These are phyloP conservation scores for Notodonta ziczac DNA, from an alignment of 2,888 invertebrate genomes.

Conservation along the genomic window DNA sequence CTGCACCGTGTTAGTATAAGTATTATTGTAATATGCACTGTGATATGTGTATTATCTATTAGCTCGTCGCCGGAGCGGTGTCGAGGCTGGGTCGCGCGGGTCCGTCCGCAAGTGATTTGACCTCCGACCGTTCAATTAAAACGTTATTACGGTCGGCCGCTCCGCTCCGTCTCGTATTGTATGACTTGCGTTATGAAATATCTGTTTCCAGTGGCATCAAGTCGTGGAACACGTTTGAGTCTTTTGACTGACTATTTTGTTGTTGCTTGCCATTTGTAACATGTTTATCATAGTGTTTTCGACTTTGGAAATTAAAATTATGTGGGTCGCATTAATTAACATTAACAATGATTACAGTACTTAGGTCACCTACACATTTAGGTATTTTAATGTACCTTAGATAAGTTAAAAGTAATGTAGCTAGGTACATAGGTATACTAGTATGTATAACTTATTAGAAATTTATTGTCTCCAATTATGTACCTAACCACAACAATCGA, in stretches of 20 bases:
- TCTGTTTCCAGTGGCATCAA: conserved; percentile 26
- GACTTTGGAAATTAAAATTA: no score
- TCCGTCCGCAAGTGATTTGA: conserved; percentile 80
- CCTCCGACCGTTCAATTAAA: conserved; percentile 81
- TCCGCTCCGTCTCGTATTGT: conserved; percentile 48
- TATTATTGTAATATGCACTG: background rate
- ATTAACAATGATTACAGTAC: no score
- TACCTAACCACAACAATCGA: no score
- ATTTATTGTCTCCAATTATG: no score
- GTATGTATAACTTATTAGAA: no score
- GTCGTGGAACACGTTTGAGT: background rate
- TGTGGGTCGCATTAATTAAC: no score
- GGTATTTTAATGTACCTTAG: no score
- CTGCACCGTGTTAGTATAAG: background rate
- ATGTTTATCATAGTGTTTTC: background rate
- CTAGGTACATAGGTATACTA: no score
- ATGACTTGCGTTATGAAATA: conserved; percentile 38
- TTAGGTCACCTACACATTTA: no score
- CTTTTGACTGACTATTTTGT: no score
- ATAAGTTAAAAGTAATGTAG: no score
- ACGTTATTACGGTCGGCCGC: conserved; percentile 62
- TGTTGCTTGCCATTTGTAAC: background rate
- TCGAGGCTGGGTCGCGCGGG: conserved; percentile 51
- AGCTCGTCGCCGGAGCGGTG: conserved; percentile 25
- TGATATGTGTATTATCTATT: conserved; percentile 2